Base-by-base conservation (phyloP, 2,113 vertebrate species). In the Dipodomys stephensi region DNA sequence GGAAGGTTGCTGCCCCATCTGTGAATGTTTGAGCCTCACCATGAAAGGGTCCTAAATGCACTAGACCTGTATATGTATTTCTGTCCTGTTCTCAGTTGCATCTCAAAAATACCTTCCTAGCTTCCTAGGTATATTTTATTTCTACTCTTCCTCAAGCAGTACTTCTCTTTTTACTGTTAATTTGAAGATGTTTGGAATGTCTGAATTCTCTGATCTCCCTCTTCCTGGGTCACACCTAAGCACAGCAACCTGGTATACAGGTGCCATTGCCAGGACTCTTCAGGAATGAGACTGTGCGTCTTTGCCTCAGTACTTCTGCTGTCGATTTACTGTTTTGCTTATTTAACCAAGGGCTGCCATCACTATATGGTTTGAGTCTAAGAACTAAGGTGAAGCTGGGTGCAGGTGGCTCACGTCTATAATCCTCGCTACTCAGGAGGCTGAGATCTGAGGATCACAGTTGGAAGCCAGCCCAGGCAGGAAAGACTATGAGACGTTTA, bases 21-120 rank as follows among this genome's bases (percentile, higher is more conserved):
- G 49, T 87, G 96, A 92, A 83, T 35, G 73, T 82, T 49, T 35
- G 0, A 44, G 65, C 32, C 60, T 92, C 30, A 35, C 94, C 64
- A 81, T 11, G 84, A 93, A 95, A 90, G 68, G 28, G 46, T 78
- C 74, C 62, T 15, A 1, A 84, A 53, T 46, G 7, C 10, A 73
- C 44, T 23, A 49, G 7, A 77, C 91, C 90, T 89, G 77, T 87
- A 88, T 72, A 64, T 9, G 18, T 20, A 32, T 68, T 35, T 81
- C 81, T 87, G 87, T 94, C 44, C 49, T 12, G 4, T 35, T 85
- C 30, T 27, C 12, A 7, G 74, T 53, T 27, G n/a, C 18, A 16
- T 35, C 78, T 95, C 89, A 65, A 79, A 78, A 80, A 90, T 65
- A 76, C 27, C 57, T 94, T 71, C 81, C 30, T 83, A 65, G 39